Evolutionary conservation across 2,888 invertebrate species (phyloP), one percentile per base, ranked within the genome.

Genomic region (Aporophyla lueneburgensis): DNA sequence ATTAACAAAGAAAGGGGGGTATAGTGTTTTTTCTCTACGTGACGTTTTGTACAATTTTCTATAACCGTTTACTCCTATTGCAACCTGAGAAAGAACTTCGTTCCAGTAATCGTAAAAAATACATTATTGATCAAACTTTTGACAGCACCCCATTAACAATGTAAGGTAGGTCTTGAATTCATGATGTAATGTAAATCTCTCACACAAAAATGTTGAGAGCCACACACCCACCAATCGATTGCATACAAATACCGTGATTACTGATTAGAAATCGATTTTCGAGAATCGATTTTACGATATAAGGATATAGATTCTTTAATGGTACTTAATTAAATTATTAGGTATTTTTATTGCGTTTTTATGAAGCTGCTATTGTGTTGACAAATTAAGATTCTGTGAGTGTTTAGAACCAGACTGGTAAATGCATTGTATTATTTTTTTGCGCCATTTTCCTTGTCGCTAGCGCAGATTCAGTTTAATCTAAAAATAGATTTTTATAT

Each of bases 221-320:
- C 88, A 51, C 74, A 53, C 66, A n/a, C 7, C 65, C 49, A 24
- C 51, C 40, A 79, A 70, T 67, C 70, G 69, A 80, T 78, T 61
- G 82, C 79, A 86, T 86, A 88, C 84, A 85, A 87, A 85, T 81
- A 72, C 40, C 69, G 2, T 67, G 16, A 84, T 86, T 86, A 89
- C 72, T 83, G 85, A 87, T 87, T 86, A 82, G 81, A 86, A 90
- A 91, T 89, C 88, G 85, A 88, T 88, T 91, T 81, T 90, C 86
- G 71, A 84, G 88, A 91, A 91, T 88, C 76, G 86, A 85, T 87
- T 88, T 91, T 89, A 91, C 86, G 90, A 88, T 86, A 24, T 78
- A 81, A 85, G 89, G 90, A 91, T 90, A 90, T 91, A 70, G 86
- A 78, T 85, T 86, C 77, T 88, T 75, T 90, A 89, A 88, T 89